A percentile compares a stretch with the other conserved stretches of the same genome.
Conservation (phyloP, 2,888 invertebrate species). For the Nephrocerus scutellatus region DNA sequence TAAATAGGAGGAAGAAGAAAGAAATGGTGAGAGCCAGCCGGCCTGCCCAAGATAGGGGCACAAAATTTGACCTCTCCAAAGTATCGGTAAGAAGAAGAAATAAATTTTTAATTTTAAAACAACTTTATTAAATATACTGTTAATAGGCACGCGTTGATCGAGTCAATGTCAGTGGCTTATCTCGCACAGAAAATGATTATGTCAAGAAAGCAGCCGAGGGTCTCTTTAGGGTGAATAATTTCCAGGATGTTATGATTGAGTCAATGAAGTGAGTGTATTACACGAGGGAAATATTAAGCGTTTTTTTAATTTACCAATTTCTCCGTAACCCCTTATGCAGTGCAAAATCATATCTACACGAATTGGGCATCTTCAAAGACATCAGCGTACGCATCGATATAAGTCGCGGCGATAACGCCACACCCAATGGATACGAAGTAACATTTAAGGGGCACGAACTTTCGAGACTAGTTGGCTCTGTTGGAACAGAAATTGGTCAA, state of each 20-base stretch:
- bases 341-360: constrained; percentile 68
- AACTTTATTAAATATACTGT: too few relatives aligned
- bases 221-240: constrained; percentile 75
- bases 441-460: constrained; percentile 79
- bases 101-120: too few relatives aligned
- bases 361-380: constrained; percentile 82
- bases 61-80: constrained; percentile 30
- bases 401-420: constrained; percentile 66
- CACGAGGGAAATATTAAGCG: neutral
- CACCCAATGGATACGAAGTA: constrained; percentile 76
- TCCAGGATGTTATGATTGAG: constrained; percentile 72
- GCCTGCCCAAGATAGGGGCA: constrained; percentile 17
- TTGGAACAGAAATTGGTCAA: constrained; percentile 82
- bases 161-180: constrained; percentile 77
- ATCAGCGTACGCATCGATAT: constrained; percentile 83
- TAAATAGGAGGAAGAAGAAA: constrained; percentile 5
- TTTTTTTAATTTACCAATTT: neutral
- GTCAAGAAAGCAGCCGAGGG: constrained; percentile 70
- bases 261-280: constrained; percentile 54
- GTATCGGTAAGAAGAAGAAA: constrained; percentile 29
- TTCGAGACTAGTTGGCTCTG: constrained; percentile 72
- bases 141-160: constrained; percentile 74
- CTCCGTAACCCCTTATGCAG: constrained; percentile 32
- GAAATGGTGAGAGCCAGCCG: constrained; percentile 10
- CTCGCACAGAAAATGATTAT: constrained; percentile 83